Conservation (phyloP, 2,113 vertebrate species). For the Strigops habroptila region DNA sequence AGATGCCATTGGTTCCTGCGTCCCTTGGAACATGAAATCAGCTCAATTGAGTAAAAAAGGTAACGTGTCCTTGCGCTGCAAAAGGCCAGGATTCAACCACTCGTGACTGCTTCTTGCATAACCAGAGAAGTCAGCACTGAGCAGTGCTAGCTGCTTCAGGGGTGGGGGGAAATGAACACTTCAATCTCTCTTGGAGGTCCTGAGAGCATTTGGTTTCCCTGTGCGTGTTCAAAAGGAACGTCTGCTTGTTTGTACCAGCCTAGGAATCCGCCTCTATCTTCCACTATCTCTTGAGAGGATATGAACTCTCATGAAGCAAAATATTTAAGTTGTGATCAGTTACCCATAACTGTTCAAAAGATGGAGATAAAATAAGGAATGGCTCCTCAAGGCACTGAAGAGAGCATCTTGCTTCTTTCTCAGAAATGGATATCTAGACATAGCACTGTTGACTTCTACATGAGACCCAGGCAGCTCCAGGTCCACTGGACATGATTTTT, state of each 20-base stretch:
- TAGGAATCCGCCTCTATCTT: neutral
- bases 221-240: neutral
- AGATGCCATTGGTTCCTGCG: neutral
- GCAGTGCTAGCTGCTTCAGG: neutral
- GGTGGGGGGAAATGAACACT: neutral
- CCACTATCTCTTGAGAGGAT: neutral
- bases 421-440: neutral
- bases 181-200: neutral
- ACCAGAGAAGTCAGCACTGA: neutral
- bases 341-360: neutral
- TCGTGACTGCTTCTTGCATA: neutral
- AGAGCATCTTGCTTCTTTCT: neutral
- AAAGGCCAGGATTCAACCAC: neutral
- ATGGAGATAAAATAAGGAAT: neutral
- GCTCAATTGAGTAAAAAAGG: conserved; percentile 32
- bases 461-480: neutral
- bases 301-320: neutral
- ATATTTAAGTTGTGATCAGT: neutral
- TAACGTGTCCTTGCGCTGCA: neutral
- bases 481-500: neutral
- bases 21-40: neutral
- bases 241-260: conserved; percentile 36
- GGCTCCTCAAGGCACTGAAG: neutral
- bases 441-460: neutral
- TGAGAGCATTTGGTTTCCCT: neutral